Base-by-base conservation (phyloP, 2,888 invertebrate genomes). In the Sarcophaga subvicina region DNA sequence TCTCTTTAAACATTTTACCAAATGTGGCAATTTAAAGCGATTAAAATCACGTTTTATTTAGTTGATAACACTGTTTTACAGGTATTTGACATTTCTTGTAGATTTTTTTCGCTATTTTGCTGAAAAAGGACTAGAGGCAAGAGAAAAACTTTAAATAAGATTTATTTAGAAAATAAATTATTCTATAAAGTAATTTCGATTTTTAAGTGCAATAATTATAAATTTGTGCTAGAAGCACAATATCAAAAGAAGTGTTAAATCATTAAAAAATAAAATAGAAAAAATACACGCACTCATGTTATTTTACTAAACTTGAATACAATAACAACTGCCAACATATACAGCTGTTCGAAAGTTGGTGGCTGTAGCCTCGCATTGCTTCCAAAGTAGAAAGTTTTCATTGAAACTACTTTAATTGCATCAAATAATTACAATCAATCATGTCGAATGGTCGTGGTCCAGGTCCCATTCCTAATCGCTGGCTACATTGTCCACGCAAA, bases 401-500 rank as follows among this genome's bases (percentile, higher is more conserved):
- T 37, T 37, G 20, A 20, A 11, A 37, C 45, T n/a, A 8, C 27
- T 45, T 67, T 45, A 45, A 47, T 20, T 45, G 20, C n/a, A 20
- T 17, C 11, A 45, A 20, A 11, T 20, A 69, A 17, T n/a, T 20
- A 14, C 1, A 54, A 54, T 54, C 20, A 80, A 70, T 64, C 66
- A 89, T 89, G 89, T 88, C 89, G 20, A 88, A 87, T 76, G 81
- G 76, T 59, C 90, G 91, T 63, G 90, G 90, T 64, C 94, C 94
- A 67, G 95, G 96, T 27, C 96, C 96, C n/a, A 94, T 98, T 84
- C 98, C 98, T 17, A 96, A 96, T 90, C 95, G 98, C 88, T 98
- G 98, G 98, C 94, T 98, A 20, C 95, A 96, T 88, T 98, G 98
- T 92, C 98, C 98, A 76, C 95, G 98, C 89, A 98, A 97, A 93